Evolutionary conservation across 2,113 vertebrate genomes (phyloP).

Genomic region (Callorhinus ursinus): DNA sequence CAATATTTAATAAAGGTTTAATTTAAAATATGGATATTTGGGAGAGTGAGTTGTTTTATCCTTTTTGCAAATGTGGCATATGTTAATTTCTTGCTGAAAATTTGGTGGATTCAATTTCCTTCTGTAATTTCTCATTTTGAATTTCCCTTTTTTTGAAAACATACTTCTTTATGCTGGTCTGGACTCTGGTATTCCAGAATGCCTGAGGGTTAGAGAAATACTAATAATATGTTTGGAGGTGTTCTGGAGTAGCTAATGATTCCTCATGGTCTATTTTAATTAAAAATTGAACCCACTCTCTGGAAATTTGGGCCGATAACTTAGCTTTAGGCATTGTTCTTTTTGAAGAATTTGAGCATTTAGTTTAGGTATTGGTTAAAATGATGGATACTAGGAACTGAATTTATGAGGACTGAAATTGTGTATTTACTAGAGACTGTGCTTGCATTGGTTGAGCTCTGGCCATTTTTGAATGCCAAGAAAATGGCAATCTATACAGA

Average conservation of each 20-base stretch:
- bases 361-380: slow-evolving; percentile 45
- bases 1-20: slow-evolving; percentile 86
- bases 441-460: slow-evolving; percentile 37
- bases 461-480: slow-evolving; percentile 50
- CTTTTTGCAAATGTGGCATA: slow-evolving; percentile 82
- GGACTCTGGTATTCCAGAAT: slow-evolving; percentile 27
- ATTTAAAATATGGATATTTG: slow-evolving; percentile 78
- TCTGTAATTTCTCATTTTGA: slow-evolving; percentile 84
- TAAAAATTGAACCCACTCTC: slow-evolving; percentile 58
- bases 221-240: slow-evolving; percentile 27
- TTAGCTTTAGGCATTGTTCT: neutral
- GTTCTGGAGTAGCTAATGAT: neutral
- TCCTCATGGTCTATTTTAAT: slow-evolving; percentile 61
- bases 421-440: slow-evolving; percentile 54
- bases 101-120: slow-evolving; percentile 85
- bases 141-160: slow-evolving; percentile 75
- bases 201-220: slow-evolving; percentile 47
- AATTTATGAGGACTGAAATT: slow-evolving; percentile 46
- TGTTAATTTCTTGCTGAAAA: slow-evolving; percentile 85
- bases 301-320: slow-evolving; percentile 42
- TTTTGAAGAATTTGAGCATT: neutral
- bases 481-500: slow-evolving; percentile 58
- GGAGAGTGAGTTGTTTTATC: slow-evolving; percentile 55
- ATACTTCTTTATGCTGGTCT: slow-evolving; percentile 68
- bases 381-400: neutral